Conservation (phyloP, 2,888 invertebrate genomes). For the Sinohyriopsis cumingii region DNA sequence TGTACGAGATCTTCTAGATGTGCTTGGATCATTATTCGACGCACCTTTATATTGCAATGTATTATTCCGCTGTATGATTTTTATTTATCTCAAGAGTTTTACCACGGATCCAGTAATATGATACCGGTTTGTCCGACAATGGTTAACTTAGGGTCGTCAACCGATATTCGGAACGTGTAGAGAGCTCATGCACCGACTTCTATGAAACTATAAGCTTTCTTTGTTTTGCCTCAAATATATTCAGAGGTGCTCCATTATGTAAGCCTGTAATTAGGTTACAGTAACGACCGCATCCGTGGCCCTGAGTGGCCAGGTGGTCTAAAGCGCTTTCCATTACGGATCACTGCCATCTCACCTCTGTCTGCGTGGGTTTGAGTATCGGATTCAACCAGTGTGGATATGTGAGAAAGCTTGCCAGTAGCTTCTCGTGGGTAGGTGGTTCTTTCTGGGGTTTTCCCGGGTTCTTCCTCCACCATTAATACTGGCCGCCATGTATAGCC, state of each 20-base stretch:
- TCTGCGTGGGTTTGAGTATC: no score
- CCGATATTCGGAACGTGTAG: conserved; percentile 48
- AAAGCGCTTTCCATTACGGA: no score
- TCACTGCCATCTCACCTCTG: no score
- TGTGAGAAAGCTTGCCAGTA: no score
- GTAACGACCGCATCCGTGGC: conserved; percentile 39
- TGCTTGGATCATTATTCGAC: conserved; percentile 26
- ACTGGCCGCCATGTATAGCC: no score
- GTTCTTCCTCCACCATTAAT: no score
- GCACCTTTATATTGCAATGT: conserved; percentile 39
- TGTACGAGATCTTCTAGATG: conserved; percentile 25
- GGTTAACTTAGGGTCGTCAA: conserved; percentile 46
- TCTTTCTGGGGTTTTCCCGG: no score
- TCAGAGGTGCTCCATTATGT: conserved; percentile 43
- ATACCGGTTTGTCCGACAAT: conserved; percentile 45
- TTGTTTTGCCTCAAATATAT: conserved; percentile 33
- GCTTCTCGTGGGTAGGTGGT: no score
- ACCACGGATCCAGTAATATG: conserved; percentile 57
- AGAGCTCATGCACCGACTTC: conserved; percentile 48
- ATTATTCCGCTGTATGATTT: conserved; percentile 29
- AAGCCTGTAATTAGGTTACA: conserved; percentile 16
- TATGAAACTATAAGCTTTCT: conserved; percentile 46
- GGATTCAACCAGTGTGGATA: no score
- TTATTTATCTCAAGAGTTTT: conserved; percentile 33
- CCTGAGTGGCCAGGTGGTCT: no score